phyloP scores from a whole-genome alignment of 2,797 vertebrate genomes.

The Enoplosus armatus region DNA sequence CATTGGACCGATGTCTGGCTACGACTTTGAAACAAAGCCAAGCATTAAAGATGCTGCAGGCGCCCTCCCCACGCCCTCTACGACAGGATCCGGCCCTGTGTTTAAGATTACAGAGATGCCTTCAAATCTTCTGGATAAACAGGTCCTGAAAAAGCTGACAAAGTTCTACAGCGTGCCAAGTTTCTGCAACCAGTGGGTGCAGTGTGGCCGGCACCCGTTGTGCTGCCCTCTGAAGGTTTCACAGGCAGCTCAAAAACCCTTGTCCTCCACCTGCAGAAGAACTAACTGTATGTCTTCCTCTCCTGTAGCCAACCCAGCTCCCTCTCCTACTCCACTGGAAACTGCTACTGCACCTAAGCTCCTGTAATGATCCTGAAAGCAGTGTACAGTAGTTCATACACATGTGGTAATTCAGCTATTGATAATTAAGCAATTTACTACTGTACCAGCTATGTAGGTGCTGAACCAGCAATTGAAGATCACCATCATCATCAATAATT shows the following conservation, averaged over 20 bases:
- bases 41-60: constrained; percentile 27
- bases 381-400: neutral
- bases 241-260: constrained; percentile 67
- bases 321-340: constrained; percentile 55
- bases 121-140: constrained; percentile 86
- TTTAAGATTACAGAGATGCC: constrained; percentile 85
- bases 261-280: constrained; percentile 73
- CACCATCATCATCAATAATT: constrained; percentile 5
- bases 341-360: constrained; percentile 29
- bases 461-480: neutral
- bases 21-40: constrained; percentile 44
- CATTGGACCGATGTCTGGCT: constrained; percentile 32
- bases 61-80: constrained; percentile 34
- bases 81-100: constrained; percentile 64
- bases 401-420: neutral
- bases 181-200: constrained; percentile 90
- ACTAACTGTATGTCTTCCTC: constrained; percentile 72
- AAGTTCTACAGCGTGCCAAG: constrained; percentile 96
- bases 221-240: constrained; percentile 90
- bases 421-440: neutral
- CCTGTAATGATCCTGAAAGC: constrained; percentile 19
- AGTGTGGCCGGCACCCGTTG: constrained; percentile 89
- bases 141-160: constrained; percentile 90
- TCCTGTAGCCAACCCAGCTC: constrained; percentile 42
- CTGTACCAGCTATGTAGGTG: neutral